A percentile compares a stretch with the other conserved stretches of the same genome.
These are phyloP conservation scores for Drosophila nigricruria DNA, from an alignment of 2,888 invertebrate species.

Conservation along the genomic window DNA sequence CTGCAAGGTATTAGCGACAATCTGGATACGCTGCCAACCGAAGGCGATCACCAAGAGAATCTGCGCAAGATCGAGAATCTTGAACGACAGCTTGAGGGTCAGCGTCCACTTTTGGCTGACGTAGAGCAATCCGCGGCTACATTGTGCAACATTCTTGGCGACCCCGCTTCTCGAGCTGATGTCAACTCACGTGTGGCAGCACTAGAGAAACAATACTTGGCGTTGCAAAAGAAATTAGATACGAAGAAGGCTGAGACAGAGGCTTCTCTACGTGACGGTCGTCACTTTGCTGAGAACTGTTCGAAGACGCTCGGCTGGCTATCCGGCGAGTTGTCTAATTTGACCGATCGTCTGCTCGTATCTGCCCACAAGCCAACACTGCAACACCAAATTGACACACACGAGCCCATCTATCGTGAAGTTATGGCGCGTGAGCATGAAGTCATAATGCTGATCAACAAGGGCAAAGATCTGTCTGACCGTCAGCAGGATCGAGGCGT, in stretches of 20 bases:
- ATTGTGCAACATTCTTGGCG: conserved; percentile 93
- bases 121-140: conserved; percentile 96
- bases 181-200: conserved; percentile 94
- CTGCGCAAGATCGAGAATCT: conserved; percentile 94
- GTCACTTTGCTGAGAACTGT: conserved; percentile 95
- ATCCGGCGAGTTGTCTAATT: conserved; percentile 90
- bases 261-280: conserved; percentile 93
- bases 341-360: conserved; percentile 92
- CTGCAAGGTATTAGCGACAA: conserved; percentile 94
- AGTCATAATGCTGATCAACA: conserved; percentile 96
- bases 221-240: conserved; percentile 95
- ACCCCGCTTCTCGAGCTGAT: conserved; percentile 95
- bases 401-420: conserved; percentile 95
- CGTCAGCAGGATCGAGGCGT: conserved; percentile 87
- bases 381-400: conserved; percentile 94
- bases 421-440: conserved; percentile 96
- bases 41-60: conserved; percentile 94
- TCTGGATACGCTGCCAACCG: conserved; percentile 92
- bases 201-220: conserved; percentile 94
- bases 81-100: conserved; percentile 95
- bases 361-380: conserved; percentile 94
- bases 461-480: conserved; percentile 90
- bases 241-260: conserved; percentile 96
- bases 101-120: conserved; percentile 94
- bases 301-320: conserved; percentile 96